A percentile compares a stretch with the other conserved stretches of the same genome.
These are phyloP conservation scores for Stenodema calcarata DNA, from an alignment of 2,888 invertebrate genomes.

Conservation along the genomic window DNA sequence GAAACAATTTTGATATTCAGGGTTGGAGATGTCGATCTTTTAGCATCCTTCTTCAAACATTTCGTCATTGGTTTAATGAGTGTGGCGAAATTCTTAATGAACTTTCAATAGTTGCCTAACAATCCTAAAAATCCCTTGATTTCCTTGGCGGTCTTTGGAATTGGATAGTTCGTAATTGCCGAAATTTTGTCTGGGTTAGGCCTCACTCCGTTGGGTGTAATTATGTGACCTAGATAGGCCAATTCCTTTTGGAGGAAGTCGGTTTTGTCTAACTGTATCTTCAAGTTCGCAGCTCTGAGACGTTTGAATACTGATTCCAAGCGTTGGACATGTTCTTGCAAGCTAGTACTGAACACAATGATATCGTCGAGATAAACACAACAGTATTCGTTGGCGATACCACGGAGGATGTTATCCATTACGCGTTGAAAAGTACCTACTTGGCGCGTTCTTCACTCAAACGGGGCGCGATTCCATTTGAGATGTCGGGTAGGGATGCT, in stretches of 20 bases:
- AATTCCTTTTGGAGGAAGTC: constrained; percentile 39
- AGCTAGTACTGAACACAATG: constrained; percentile 22
- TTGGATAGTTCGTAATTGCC: constrained; percentile 33
- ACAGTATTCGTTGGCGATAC: background rate
- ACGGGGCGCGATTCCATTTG: constrained; percentile 29
- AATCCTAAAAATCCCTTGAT: constrained; percentile 44
- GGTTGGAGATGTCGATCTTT: constrained; percentile 52
- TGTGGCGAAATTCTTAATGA: constrained; percentile 5
- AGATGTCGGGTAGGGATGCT: constrained; percentile 34
- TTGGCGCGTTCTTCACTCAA: constrained; percentile 31
- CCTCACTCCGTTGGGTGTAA: constrained; percentile 29
- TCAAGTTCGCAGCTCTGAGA: constrained; percentile 21
- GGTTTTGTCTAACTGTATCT: constrained; percentile 36
- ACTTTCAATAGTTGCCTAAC: constrained; percentile 42
- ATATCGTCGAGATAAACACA: constrained; percentile 47
- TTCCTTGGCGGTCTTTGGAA: constrained; percentile 33
- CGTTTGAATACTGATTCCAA: constrained; percentile 26
- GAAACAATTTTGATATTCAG: constrained; percentile 17
- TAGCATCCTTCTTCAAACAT: constrained; percentile 10
- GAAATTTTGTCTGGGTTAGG: constrained; percentile 44
- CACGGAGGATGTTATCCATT: constrained; percentile 21
- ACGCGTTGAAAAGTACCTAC: constrained; percentile 20
- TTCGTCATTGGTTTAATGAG: constrained; percentile 27
- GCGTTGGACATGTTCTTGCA: constrained; percentile 40
- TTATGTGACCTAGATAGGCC: constrained; percentile 36